phyloP scores from a whole-genome alignment of 1,140 invertebrate species.

The Propsilocerus akamusi region DNA sequence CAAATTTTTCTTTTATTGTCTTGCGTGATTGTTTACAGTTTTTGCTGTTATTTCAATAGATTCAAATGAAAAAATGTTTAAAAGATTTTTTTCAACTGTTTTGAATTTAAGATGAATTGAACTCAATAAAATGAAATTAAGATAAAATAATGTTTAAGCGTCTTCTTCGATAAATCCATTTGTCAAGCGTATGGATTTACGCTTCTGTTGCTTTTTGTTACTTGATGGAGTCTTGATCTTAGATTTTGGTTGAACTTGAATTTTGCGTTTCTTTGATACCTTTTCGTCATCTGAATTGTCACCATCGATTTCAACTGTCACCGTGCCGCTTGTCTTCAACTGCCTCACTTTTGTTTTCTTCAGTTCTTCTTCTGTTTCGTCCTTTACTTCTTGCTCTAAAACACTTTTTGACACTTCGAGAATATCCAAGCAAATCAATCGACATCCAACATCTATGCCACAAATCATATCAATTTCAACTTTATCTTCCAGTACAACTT shows the following conservation, averaged over 20 bases:
- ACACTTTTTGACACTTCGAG: slow-evolving; percentile 11
- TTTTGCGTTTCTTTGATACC: background rate
- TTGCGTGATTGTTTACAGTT: too few relatives aligned
- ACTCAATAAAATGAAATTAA: too few relatives aligned
- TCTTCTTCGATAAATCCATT: slow-evolving; percentile 1
- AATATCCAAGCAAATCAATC: slow-evolving; percentile 35
- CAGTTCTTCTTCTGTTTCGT: background rate
- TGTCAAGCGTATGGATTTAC: background rate
- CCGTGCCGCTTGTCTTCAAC: background rate
- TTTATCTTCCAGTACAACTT: slow-evolving; percentile 25
- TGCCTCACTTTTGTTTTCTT: background rate
- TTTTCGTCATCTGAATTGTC: background rate
- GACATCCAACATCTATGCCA: slow-evolving; percentile 31
- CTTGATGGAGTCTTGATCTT: background rate
- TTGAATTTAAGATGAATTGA: too few relatives aligned
- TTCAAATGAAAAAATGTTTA: too few relatives aligned
- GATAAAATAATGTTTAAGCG: background rate
- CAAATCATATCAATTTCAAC: slow-evolving; percentile 27
- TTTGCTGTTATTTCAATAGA: too few relatives aligned
- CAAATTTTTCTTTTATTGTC: too few relatives aligned
- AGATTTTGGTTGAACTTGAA: background rate
- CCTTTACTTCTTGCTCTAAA: background rate
- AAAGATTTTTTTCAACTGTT: too few relatives aligned
- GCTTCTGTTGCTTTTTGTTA: background rate
- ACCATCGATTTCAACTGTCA: background rate